Base-by-base conservation (phyloP, 92 coral and sea anemone genomes). In the Actinostola sp. region DNA sequence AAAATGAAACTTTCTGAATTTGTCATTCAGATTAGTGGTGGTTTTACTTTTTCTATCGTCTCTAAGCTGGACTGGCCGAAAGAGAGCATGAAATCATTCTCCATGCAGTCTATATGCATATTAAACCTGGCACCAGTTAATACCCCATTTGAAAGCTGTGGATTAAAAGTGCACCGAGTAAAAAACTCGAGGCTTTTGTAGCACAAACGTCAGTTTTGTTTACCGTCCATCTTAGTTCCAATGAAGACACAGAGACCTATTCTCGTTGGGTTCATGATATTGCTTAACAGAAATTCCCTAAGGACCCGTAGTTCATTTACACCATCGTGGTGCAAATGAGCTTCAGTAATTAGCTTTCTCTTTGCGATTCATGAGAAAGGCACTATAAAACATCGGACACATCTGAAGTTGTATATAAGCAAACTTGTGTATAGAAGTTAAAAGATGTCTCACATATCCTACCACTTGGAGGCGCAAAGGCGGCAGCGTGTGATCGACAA, bases 401-500 rank as follows among this genome's bases (percentile, higher is more conserved):
- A 53, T 13, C 59, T 53, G 19, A 48, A 49, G n/a, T n/a, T 2
- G 25, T 11, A 3, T 21, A 15, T 57, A 29, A 12, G 13, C 63
- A 30, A 7, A 57, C 63, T 57, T 27, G 10, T 57, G 7, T 46
- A 19, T 19, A 46, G 28, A 57, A 11, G 2, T 35, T 27, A 16
- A 3, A 34, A 68, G 62, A 52, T 52, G 74, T 34, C 30, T 16
- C 64, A 79, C 55, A 49, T 69, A 8, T 88, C 97, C 43, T 94
- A 84, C 76, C 98, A 94, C 79, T 38, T 82, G 70, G 98, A 94
- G 61, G 97, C 97, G 3, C 87, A 88, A 62, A 75, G 98, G 36
- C 79, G 82, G 41, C 97, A 90, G 52, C 80, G 87, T 50, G 84
- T 91, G 16, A 81, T 94, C 61, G 97, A 94, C 44, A 88, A 77